Evolutionary conservation across 1,140 invertebrate genomes (phyloP).

Genomic region (Varroa destructor): DNA sequence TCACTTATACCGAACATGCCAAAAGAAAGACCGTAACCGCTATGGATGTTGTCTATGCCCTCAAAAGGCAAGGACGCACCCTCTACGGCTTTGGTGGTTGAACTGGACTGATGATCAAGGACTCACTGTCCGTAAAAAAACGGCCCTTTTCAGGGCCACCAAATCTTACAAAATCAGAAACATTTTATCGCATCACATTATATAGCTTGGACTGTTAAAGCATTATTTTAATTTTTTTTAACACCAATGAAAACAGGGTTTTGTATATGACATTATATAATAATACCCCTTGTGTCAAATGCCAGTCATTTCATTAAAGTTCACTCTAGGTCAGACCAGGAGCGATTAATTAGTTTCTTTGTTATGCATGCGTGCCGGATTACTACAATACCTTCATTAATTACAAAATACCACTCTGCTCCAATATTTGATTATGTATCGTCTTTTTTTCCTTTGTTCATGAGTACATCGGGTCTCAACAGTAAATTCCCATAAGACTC

Average conservation of each 20-base stretch:
- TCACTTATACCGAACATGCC: no score
- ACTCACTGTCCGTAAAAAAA: neutral
- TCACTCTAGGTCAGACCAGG: no score
- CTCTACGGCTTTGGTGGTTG: conserved; percentile 50
- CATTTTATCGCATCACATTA: neutral
- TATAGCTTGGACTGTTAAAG: neutral
- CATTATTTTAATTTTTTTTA: neutral
- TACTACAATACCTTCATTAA: no score
- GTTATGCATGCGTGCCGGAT: no score
- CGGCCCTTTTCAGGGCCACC: no score
- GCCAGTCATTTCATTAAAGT: no score
- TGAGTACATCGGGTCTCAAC: no score
- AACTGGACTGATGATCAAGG: conserved; percentile 30
- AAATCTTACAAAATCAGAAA: neutral
- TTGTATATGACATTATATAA: neutral
- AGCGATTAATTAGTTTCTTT: no score
- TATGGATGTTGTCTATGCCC: conserved; percentile 72
- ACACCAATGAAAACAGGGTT: neutral
- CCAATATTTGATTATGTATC: no score
- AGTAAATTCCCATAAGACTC: no score
- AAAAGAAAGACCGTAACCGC: conserved; percentile 65
- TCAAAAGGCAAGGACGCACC: conserved; percentile 63
- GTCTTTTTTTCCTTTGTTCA: no score
- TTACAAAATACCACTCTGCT: no score
- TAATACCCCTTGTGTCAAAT: neutral